Evolutionary conservation across 2,888 invertebrate species (phyloP).

Genomic region (Drosophila hawaiiensis): DNA sequence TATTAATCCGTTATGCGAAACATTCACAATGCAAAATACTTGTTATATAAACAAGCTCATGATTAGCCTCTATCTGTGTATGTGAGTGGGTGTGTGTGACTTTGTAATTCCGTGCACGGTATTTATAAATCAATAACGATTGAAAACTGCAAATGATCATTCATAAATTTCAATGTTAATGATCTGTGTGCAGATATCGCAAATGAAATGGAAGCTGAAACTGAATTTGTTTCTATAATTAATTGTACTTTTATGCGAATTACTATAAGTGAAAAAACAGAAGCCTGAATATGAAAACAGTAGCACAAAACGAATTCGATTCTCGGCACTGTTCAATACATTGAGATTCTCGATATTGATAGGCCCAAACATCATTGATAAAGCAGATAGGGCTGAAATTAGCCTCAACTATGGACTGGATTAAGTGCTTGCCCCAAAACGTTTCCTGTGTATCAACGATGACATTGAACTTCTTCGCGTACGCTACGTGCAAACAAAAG

Average conservation of each 20-base stretch:
- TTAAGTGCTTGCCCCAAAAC: conserved; percentile 2
- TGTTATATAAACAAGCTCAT: conserved; percentile 56
- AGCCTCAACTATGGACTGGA: not conserved
- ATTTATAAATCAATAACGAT: conserved; percentile 37
- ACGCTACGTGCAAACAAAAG: conserved; percentile 29
- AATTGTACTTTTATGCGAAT: conserved; percentile 62
- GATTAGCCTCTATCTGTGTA: not conserved
- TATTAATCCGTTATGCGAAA: conserved; percentile 36
- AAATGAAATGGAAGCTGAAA: conserved; percentile 34
- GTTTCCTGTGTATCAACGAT: conserved; percentile 64
- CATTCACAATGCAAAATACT: conserved; percentile 53
- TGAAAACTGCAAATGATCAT: conserved; percentile 56
- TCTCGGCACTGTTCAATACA: conserved; percentile 29
- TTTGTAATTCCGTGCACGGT: conserved; percentile 53
- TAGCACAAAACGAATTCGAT: conserved; percentile 48
- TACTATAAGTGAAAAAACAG: not conserved
- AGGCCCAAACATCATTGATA: conserved; percentile 38
- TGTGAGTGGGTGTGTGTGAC: conserved; percentile 27
- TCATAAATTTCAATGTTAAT: conserved; percentile 71
- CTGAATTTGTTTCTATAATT: conserved; percentile 58
- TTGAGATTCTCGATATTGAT: conserved; percentile 41
- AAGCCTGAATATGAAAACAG: conserved; percentile 47
- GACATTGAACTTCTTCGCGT: conserved; percentile 68
- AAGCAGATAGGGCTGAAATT: conserved; percentile 47
- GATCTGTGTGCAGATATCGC: conserved; percentile 44